Conservation (phyloP, 2,797 vertebrate genomes). For the Helarctos malayanus region DNA sequence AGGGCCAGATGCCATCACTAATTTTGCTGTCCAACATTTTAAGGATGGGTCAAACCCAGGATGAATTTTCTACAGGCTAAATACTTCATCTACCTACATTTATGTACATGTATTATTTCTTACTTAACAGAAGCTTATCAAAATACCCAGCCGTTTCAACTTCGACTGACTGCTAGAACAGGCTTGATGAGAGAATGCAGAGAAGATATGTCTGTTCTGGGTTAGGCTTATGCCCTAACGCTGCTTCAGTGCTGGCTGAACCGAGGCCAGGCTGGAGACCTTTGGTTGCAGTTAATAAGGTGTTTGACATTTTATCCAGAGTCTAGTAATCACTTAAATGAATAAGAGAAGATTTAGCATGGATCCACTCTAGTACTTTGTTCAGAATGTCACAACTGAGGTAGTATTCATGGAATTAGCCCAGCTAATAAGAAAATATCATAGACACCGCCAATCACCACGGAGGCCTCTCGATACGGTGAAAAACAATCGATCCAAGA, state of each 20-base stretch:
- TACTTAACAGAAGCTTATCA: conserved; percentile 20
- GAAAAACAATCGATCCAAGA: not conserved
- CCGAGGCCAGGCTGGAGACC: not conserved
- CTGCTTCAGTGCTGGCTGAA: not conserved
- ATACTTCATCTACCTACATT: not conserved
- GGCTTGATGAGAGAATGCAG: not conserved
- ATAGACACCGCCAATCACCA: not conserved
- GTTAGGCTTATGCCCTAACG: not conserved
- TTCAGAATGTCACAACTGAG: not conserved
- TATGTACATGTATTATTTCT: not conserved
- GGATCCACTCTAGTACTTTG: not conserved
- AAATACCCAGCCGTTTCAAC: not conserved
- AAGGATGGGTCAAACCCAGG: not conserved
- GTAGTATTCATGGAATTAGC: not conserved
- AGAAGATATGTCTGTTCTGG: not conserved
- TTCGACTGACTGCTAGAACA: not conserved
- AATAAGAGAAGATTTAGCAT: not conserved
- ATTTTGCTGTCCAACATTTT: conserved; percentile 25
- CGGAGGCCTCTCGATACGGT: conserved; percentile 8
- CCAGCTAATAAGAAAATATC: not conserved
- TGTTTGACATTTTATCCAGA: not conserved
- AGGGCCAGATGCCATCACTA: not conserved
- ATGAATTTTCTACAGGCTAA: conserved; percentile 9
- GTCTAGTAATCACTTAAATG: not conserved
- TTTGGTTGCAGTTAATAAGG: not conserved